Evolutionary conservation across 2,113 vertebrate genomes (phyloP).

Genomic region (Larimichthys polyactis): DNA sequence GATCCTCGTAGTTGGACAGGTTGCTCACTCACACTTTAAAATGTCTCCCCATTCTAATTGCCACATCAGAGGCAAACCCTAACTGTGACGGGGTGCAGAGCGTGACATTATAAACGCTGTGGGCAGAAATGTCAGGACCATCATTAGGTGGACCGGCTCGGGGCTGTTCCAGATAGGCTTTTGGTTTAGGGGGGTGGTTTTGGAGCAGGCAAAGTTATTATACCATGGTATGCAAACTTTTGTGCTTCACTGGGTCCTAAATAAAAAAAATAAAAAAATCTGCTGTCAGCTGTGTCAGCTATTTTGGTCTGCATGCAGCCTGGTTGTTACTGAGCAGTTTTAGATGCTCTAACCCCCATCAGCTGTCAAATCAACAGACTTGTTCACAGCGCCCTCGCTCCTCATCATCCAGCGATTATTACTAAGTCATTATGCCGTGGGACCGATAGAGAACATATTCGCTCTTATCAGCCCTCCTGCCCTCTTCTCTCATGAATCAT

Average conservation of each 20-base stretch:
- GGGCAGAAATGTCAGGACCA: slow-evolving; percentile 72
- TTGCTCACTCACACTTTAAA: slow-evolving; percentile 55
- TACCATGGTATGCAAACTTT: slow-evolving; percentile 28
- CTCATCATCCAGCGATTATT: slow-evolving; percentile 56
- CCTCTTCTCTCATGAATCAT: slow-evolving; percentile 50
- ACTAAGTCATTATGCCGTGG: slow-evolving; percentile 52
- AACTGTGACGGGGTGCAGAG: slow-evolving; percentile 57
- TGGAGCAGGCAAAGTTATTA: slow-evolving; percentile 28
- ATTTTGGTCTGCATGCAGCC: slow-evolving; percentile 54
- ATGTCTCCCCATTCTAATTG: slow-evolving; percentile 58
- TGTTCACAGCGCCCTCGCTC: slow-evolving; percentile 29
- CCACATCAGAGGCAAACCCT: slow-evolving; percentile 64
- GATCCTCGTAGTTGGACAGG: slow-evolving; percentile 33
- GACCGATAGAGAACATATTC: slow-evolving; percentile 36
- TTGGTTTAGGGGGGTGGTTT: slow-evolving; percentile 18
- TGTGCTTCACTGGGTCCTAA: slow-evolving; percentile 19
- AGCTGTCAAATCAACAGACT: slow-evolving; percentile 54
- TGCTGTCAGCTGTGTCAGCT: slow-evolving; percentile 55
- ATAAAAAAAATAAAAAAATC: not conserved
- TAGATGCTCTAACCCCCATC: slow-evolving; percentile 41
- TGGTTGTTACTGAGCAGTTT: slow-evolving; percentile 61
- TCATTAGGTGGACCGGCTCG: slow-evolving; percentile 61
- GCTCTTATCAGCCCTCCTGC: slow-evolving; percentile 40
- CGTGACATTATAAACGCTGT: slow-evolving; percentile 63
- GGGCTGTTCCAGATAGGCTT: slow-evolving; percentile 9